phyloP scores from a whole-genome alignment of 1,140 invertebrate species.

The Saccostrea glomerata region DNA sequence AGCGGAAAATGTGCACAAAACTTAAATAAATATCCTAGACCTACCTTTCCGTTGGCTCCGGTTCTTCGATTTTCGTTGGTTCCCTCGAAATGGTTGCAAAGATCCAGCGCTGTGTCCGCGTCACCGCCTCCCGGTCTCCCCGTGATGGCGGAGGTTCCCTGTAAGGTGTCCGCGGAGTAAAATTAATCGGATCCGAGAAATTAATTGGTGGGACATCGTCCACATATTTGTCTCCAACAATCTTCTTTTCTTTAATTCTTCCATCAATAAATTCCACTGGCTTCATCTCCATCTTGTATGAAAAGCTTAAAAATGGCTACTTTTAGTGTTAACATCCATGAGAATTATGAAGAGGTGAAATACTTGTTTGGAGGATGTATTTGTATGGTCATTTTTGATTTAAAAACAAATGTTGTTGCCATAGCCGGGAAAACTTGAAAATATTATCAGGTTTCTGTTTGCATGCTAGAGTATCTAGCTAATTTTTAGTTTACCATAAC shows the following conservation, averaged over 20 bases:
- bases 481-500: conserved; percentile 22
- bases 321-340: background rate
- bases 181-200: conserved; percentile 36
- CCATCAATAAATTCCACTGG: conserved; percentile 8
- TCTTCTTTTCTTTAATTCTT: background rate
- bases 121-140: background rate
- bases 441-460: background rate
- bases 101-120: conserved; percentile 4
- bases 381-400: background rate
- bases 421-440: background rate
- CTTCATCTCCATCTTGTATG: background rate
- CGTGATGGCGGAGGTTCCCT: background rate
- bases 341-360: background rate
- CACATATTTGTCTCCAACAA: background rate
- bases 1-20: background rate
- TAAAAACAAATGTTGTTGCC: conserved; percentile 6
- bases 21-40: background rate
- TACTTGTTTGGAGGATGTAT: background rate
- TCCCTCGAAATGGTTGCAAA: conserved; percentile 20
- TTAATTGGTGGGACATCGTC: conserved; percentile 22
- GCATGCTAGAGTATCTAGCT: background rate
- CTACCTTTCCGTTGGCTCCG: background rate
- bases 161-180: background rate
- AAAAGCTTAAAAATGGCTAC: background rate
- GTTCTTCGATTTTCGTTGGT: background rate